A percentile compares a stretch with the other conserved stretches of the same genome.
Conservation (phyloP, 1,140 invertebrate species). For the Brachionus koreanus region DNA sequence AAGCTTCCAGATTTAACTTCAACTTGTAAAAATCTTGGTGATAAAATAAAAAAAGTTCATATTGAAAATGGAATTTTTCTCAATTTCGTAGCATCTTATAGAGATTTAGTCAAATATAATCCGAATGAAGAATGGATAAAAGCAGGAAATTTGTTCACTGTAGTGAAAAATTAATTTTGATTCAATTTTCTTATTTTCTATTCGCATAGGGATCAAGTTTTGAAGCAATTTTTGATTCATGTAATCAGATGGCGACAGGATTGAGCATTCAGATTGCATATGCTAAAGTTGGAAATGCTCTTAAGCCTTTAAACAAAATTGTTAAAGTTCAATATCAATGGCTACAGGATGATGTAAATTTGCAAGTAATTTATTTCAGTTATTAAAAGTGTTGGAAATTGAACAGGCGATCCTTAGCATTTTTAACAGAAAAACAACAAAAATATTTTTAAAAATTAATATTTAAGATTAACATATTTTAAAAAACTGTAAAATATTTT, state of each 20-base stretch:
- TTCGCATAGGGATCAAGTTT: not conserved
- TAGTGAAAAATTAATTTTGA: not conserved
- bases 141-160: not conserved
- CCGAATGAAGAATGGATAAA: not conserved
- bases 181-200: not conserved
- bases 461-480: no score
- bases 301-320: constrained; percentile 5
- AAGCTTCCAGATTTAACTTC: not conserved
- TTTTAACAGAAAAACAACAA: no score
- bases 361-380: not conserved
- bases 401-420: no score
- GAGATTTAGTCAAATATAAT: not conserved
- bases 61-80: not conserved
- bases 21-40: not conserved
- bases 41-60: not conserved
- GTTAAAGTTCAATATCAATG: not conserved
- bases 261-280: constrained; percentile 28
- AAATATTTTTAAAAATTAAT: no score
- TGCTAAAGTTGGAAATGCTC: constrained; percentile 8
- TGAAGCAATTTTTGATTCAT: constrained; percentile 6
- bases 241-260: not conserved
- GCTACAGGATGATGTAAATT: not conserved
- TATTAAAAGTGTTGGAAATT: not conserved
- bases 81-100: not conserved
- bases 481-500: no score